A percentile compares a stretch with the other conserved stretches of the same genome.
These are phyloP conservation scores for Propithecus perrieri DNA, from an alignment of 2,797 vertebrate genomes.

Conservation along the genomic window DNA sequence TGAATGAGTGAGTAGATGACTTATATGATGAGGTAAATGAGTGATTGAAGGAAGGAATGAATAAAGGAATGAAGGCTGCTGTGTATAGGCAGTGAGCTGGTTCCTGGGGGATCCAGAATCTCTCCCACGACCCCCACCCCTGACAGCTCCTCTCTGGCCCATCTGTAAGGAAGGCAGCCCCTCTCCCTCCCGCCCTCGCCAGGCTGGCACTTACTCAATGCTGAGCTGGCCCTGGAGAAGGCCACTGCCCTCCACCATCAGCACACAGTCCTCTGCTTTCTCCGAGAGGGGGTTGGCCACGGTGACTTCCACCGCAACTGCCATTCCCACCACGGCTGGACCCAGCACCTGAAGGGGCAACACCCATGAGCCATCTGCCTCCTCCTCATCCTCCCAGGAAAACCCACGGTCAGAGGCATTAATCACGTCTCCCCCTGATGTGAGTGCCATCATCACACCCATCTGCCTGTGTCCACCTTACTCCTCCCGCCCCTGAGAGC, in stretches of 20 bases:
- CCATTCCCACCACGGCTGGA: conserved; percentile 70
- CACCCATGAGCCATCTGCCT: neutral
- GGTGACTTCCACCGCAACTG: conserved; percentile 77
- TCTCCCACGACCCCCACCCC: neutral
- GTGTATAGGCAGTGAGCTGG: neutral
- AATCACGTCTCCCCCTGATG: neutral
- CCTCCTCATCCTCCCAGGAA: neutral
- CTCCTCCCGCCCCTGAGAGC: neutral
- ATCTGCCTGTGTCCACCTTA: neutral
- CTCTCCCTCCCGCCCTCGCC: neutral
- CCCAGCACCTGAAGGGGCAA: conserved; percentile 77
- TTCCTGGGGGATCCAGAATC: neutral
- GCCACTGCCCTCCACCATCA: conserved; percentile 86
- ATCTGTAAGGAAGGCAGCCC: neutral
- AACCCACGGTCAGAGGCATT: neutral
- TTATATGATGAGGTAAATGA: neutral
- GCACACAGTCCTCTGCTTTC: conserved; percentile 73
- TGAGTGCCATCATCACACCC: neutral
- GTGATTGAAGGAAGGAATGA: neutral
- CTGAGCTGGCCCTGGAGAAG: conserved; percentile 83
- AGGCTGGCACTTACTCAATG: conserved; percentile 77
- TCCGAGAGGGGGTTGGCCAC: conserved; percentile 83
- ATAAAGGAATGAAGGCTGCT: neutral
- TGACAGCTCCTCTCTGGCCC: neutral
- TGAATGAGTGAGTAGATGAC: neutral